Percentiles rank a stretch among this genome's conserved stretches.
Conservation (phyloP, 2,888 invertebrate genomes). For the Scaeva pyrastri region DNA sequence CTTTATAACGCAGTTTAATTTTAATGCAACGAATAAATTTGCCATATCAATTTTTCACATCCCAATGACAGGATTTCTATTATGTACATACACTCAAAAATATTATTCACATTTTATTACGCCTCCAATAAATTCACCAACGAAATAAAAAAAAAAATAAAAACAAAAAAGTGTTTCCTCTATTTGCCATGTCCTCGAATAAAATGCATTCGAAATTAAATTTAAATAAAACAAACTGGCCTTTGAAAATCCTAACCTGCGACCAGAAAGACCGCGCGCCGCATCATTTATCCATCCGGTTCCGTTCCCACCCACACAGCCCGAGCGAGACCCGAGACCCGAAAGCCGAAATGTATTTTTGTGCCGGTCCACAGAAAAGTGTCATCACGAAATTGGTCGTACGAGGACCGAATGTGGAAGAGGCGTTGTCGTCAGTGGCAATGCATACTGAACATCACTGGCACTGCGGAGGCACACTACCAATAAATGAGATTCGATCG, state of each 20-base stretch:
- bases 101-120: constrained; percentile 30
- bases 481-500: constrained; percentile 54
- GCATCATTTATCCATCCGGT: constrained; percentile 57
- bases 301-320: not conserved
- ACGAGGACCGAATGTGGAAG: constrained; percentile 18
- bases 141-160: not conserved
- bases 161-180: not conserved
- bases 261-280: constrained; percentile 32
- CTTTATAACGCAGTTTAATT: constrained; percentile 2
- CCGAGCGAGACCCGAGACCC: not conserved
- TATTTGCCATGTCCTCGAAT: not conserved
- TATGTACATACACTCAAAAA: constrained; percentile 6
- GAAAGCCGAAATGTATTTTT: constrained; percentile 35
- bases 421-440: constrained; percentile 27
- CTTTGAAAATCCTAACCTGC: constrained; percentile 47
- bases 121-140: constrained; percentile 14
- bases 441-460: not conserved
- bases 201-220: constrained; percentile 59
- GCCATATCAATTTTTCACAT: constrained; percentile 34
- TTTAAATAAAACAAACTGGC: constrained; percentile 64
- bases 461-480: constrained; percentile 29
- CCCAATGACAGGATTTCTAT: not conserved
- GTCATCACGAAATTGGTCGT: constrained; percentile 30
- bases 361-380: not conserved
- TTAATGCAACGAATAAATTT: constrained; percentile 26